A percentile compares a stretch with the other conserved stretches of the same genome.
Conservation (phyloP, 2,113 vertebrate genomes). For the Uria aalge region DNA sequence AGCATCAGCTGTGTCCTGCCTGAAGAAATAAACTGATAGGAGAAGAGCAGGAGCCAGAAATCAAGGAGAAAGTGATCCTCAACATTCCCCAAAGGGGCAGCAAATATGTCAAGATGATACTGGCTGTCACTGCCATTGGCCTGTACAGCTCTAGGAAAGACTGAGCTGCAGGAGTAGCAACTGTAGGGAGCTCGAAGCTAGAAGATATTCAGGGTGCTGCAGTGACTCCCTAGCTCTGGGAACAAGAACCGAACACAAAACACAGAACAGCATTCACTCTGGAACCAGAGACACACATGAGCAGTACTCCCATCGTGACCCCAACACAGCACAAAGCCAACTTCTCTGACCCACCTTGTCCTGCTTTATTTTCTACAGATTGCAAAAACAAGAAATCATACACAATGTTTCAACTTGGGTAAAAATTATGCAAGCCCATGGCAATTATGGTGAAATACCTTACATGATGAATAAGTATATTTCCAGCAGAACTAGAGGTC, state of each 20-base stretch:
- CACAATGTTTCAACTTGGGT: neutral
- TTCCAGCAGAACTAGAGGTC: neutral
- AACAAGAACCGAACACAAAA: neutral
- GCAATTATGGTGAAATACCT: neutral
- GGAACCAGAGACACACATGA: neutral
- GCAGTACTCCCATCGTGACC: neutral
- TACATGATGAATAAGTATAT: neutral
- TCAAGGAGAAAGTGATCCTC: neutral
- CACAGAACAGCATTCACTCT: neutral
- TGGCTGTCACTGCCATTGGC: neutral
- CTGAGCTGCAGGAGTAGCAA: neutral
- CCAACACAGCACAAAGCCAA: neutral
- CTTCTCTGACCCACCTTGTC: neutral
- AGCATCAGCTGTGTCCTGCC: neutral
- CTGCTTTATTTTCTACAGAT: neutral
- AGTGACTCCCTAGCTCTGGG: neutral
- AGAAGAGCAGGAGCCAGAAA: neutral
- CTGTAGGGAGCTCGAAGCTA: neutral
- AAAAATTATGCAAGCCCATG: neutral
- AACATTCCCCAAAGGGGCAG: neutral
- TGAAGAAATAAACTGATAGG: neutral
- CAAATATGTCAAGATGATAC: neutral
- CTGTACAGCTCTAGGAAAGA: neutral
- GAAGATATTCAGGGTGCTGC: neutral
- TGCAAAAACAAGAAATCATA: neutral